Evolutionary conservation across 2,113 vertebrate genomes (phyloP).

Genomic region (Elephas maximus): DNA sequence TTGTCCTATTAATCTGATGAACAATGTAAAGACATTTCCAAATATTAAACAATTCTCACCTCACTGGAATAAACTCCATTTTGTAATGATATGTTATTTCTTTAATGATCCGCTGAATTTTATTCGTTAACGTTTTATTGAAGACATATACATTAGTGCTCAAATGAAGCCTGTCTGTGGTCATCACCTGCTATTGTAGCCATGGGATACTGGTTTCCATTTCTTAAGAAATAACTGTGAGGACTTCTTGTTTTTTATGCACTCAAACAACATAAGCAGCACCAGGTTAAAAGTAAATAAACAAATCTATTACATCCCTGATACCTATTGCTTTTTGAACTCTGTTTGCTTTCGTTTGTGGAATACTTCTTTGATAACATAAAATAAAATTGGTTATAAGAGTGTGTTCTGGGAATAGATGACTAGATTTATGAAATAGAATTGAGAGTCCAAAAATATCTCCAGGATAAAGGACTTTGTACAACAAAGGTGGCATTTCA

Average conservation of each 20-base stretch:
- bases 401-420: not conserved
- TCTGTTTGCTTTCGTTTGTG: constrained; percentile 6
- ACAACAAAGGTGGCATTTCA: not conserved
- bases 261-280: not conserved
- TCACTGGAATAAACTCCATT: not conserved
- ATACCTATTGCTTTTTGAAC: not conserved
- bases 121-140: not conserved
- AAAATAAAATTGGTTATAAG: not conserved
- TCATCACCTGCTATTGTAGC: not conserved
- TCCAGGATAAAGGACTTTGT: not conserved
- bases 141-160: not conserved
- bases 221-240: not conserved
- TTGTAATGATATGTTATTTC: not conserved
- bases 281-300: not conserved
- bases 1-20: not conserved
- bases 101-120: not conserved
- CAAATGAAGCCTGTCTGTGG: not conserved
- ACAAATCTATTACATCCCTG: not conserved
- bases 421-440: not conserved
- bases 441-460: not conserved
- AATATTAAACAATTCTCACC: not conserved
- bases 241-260: not conserved
- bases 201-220: not conserved
- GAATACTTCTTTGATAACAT: not conserved
- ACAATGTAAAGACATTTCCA: not conserved